These are phyloP conservation scores for Plebejus argus DNA, from an alignment of 2,888 invertebrate genomes.

Conservation along the genomic window DNA sequence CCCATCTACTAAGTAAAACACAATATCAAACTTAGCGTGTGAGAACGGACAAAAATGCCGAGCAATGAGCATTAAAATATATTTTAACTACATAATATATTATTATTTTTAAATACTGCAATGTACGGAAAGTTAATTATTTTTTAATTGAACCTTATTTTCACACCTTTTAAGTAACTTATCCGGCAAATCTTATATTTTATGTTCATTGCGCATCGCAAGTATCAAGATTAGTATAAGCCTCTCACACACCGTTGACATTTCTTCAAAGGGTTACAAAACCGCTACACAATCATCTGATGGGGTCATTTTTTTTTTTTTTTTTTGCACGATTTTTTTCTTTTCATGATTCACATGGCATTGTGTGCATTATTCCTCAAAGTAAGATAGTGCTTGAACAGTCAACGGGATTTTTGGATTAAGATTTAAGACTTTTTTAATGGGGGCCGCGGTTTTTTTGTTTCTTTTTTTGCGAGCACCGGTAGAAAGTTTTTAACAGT, in stretches of 20 bases:
- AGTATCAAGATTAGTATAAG: conserved; percentile 11
- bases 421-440: conserved; percentile 32
- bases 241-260: conserved; percentile 23
- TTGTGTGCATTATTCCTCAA: conserved; percentile 27
- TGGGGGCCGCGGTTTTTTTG: conserved; percentile 7
- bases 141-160: too few species aligned
- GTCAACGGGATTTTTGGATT: conserved; percentile 52
- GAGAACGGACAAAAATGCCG: too few species aligned
- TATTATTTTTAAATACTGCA: too few species aligned
- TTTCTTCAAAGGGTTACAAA: conserved; percentile 33
- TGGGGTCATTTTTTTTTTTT: conserved; percentile 31
- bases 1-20: too few species aligned
- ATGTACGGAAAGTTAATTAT: too few species aligned
- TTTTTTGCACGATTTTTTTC: conserved; percentile 4
- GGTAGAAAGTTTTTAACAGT: conserved; percentile 8
- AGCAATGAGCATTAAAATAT: too few species aligned
- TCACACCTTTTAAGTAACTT: neutral
- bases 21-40: too few species aligned
- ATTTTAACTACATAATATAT: too few species aligned
- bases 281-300: conserved; percentile 31
- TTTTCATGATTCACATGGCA: conserved; percentile 28
- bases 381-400: conserved; percentile 48
- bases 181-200: neutral
- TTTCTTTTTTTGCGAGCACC: conserved; percentile 11
- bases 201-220: neutral